Conservation (phyloP, 2,113 vertebrate species). For the Stigmatopora argus region DNA sequence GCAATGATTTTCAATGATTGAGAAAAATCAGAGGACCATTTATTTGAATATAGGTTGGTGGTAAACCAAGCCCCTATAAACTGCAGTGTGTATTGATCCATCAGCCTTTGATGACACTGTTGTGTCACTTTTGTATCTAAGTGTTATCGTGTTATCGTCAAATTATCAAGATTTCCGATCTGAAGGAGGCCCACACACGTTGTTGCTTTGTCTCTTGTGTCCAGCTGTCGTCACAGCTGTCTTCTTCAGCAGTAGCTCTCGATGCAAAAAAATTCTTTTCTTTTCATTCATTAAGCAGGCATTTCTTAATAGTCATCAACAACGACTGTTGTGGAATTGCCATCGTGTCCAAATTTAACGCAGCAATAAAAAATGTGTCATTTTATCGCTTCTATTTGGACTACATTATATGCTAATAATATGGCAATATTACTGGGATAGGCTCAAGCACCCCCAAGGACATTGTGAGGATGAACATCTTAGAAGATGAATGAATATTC, state of each 20-base stretch:
- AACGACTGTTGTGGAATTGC: background rate
- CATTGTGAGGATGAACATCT: too few relatives aligned
- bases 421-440: too few relatives aligned
- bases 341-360: background rate
- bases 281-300: background rate
- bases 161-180: slow-evolving; percentile 71
- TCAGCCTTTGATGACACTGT: slow-evolving; percentile 73
- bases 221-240: slow-evolving; percentile 45
- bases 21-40: too few relatives aligned
- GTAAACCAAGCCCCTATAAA: slow-evolving; percentile 47
- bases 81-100: slow-evolving; percentile 68
- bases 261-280: background rate
- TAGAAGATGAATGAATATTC: too few relatives aligned
- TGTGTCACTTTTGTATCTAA: slow-evolving; percentile 73
- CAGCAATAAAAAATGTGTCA: too few relatives aligned
- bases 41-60: too few relatives aligned
- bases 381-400: too few relatives aligned
- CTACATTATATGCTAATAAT: too few relatives aligned
- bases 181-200: slow-evolving; percentile 50
- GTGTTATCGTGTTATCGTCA: slow-evolving; percentile 73
- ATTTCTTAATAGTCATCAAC: background rate
- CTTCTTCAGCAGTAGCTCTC: slow-evolving; percentile 5
- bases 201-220: slow-evolving; percentile 54
- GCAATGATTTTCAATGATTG: too few relatives aligned
- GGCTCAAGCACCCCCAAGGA: too few relatives aligned